Percentiles rank a stretch among this genome's conserved stretches.
These are phyloP conservation scores for Tadarida brasiliensis DNA, from an alignment of 2,797 vertebrate species.

Conservation along the genomic window DNA sequence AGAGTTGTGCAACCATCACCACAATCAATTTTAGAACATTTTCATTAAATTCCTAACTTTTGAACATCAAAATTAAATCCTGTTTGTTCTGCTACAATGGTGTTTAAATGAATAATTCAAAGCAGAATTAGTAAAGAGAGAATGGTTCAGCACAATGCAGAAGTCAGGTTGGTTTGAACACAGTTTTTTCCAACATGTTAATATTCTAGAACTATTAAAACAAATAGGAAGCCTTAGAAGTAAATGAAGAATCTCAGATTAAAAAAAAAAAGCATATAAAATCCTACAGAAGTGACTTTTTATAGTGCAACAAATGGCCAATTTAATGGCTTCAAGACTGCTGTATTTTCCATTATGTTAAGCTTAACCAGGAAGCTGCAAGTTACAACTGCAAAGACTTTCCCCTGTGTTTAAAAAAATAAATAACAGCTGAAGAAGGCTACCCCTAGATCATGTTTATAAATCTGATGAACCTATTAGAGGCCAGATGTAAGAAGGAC, in stretches of 20 bases:
- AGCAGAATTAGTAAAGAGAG: conserved; percentile 5
- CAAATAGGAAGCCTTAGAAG: background rate
- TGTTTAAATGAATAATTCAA: background rate
- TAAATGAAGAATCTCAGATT: conserved; percentile 38
- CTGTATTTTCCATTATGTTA: conserved; percentile 16
- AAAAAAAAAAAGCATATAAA: background rate
- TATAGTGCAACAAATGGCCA: background rate
- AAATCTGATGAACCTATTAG: conserved; percentile 24
- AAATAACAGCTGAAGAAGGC: background rate
- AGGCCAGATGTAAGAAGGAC: background rate
- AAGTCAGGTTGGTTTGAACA: conserved; percentile 6
- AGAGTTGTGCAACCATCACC: background rate
- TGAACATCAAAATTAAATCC: conserved; percentile 32
- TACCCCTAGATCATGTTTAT: background rate
- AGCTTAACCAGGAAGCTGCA: background rate
- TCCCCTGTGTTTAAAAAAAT: background rate
- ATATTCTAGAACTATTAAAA: conserved; percentile 44
- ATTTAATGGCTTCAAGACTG: background rate
- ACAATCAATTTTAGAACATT: conserved; percentile 31
- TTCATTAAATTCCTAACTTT: conserved; percentile 43
- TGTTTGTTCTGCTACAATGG: background rate
- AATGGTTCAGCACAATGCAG: conserved; percentile 29
- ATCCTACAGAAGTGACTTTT: background rate
- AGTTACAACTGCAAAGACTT: background rate
- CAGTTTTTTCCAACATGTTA: background rate